Evolutionary conservation across 2,113 vertebrate genomes (phyloP).

Genomic region (Oncorhynchus tshawytscha): DNA sequence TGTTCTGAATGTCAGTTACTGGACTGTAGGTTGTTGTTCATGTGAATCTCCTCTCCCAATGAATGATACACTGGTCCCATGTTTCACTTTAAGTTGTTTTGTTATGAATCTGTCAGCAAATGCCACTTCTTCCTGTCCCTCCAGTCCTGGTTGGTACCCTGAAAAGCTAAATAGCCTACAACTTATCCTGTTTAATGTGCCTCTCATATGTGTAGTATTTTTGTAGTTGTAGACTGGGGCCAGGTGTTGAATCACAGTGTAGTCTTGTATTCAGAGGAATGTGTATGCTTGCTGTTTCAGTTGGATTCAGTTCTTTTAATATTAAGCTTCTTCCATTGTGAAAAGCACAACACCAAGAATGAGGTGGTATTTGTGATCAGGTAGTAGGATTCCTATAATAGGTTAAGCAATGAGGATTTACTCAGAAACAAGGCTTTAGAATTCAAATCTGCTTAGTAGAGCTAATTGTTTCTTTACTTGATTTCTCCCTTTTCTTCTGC

Average conservation of each 20-base stretch:
- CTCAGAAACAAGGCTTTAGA: slow-evolving; percentile 11
- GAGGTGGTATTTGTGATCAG: slow-evolving; percentile 23
- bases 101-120: too few species aligned
- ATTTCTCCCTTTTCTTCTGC: not conserved
- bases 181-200: too few species aligned
- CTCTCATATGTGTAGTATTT: too few species aligned
- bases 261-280: too few species aligned
- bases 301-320: too few species aligned
- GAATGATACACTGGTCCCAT: not conserved
- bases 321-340: too few species aligned
- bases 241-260: too few species aligned
- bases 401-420: slow-evolving; percentile 24
- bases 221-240: too few species aligned
- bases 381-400: slow-evolving; percentile 19
- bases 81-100: not conserved
- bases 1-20: not conserved
- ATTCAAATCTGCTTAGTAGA: not conserved
- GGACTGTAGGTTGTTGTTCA: not conserved
- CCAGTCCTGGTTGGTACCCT: too few species aligned
- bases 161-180: too few species aligned
- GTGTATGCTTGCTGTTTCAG: too few species aligned
- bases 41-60: not conserved
- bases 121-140: not conserved
- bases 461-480: not conserved
- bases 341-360: not conserved